A percentile compares a stretch with the other conserved stretches of the same genome.
Conservation (phyloP, 2,888 invertebrate genomes). For the Caenorhabditis sp. region DNA sequence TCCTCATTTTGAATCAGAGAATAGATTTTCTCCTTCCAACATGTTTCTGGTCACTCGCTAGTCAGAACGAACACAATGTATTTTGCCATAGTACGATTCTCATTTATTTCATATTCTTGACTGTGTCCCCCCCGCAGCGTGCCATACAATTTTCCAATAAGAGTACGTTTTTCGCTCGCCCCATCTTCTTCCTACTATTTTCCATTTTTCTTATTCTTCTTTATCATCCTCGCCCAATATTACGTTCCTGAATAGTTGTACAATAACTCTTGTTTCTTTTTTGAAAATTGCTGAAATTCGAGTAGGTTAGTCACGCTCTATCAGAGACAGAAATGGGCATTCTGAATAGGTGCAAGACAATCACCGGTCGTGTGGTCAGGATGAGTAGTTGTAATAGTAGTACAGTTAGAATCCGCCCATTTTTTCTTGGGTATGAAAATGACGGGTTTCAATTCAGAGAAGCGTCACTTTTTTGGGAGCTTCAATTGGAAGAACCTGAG, state of each 20-base stretch:
- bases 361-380: slow-evolving; percentile 25
- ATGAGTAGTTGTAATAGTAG: slow-evolving; percentile 39
- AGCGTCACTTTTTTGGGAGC: neutral
- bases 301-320: slow-evolving; percentile 43
- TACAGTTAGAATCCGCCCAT: slow-evolving; percentile 24
- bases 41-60: neutral
- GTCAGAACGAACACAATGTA: neutral
- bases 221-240: slow-evolving; percentile 37
- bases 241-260: slow-evolving; percentile 60
- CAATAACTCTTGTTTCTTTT: slow-evolving; percentile 35
- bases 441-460: neutral
- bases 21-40: too few species aligned
- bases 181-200: slow-evolving; percentile 7
- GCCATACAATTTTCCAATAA: slow-evolving; percentile 53
- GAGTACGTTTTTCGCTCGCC: slow-evolving; percentile 45
- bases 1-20: neutral
- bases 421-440: slow-evolving; percentile 31
- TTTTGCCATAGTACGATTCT: slow-evolving; percentile 56
- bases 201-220: slow-evolving; percentile 17
- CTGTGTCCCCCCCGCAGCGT: slow-evolving; percentile 1
- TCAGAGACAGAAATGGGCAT: slow-evolving; percentile 34
- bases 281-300: slow-evolving; percentile 35
- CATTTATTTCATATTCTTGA: slow-evolving; percentile 32
- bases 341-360: slow-evolving; percentile 27
- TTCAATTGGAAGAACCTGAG: neutral